Percentiles rank a stretch among this genome's conserved stretches.
Conservation (phyloP, 2,888 invertebrate genomes). For the Priocnemis perturbator region DNA sequence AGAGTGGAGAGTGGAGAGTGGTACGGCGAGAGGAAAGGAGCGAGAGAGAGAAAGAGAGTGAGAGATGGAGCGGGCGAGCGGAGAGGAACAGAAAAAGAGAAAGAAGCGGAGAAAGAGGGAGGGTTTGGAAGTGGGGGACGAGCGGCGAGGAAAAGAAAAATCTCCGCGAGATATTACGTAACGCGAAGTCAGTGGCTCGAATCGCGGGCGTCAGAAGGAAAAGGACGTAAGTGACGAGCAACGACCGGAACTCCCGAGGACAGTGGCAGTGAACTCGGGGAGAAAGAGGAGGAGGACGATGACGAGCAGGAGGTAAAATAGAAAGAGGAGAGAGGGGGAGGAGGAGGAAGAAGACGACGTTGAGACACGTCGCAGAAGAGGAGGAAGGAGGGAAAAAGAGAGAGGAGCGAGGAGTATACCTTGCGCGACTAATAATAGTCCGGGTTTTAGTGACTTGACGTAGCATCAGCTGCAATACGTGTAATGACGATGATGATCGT, state of each 20-base stretch:
- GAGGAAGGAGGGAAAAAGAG: slow-evolving; percentile 11
- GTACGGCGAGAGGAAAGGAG: not conserved
- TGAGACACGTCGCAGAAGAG: slow-evolving; percentile 32
- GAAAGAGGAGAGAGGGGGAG: not conserved
- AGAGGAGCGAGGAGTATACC: slow-evolving; percentile 25
- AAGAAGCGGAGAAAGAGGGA: not conserved
- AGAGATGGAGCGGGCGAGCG: not conserved
- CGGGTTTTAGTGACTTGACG: slow-evolving; percentile 41
- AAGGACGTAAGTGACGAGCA: slow-evolving; percentile 51
- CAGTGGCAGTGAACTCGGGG: slow-evolving; percentile 66
- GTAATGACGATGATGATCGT: slow-evolving; percentile 26
- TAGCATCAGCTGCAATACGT: slow-evolving; percentile 36
- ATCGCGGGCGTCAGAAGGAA: slow-evolving; percentile 19
- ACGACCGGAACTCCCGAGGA: slow-evolving; percentile 63
- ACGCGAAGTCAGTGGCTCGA: slow-evolving; percentile 36
- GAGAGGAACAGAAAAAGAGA: not conserved
- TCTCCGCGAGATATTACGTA: slow-evolving; percentile 45
- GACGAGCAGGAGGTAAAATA: slow-evolving; percentile 3
- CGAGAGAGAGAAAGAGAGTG: slow-evolving; percentile 4
- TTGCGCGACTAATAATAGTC: slow-evolving; percentile 57
- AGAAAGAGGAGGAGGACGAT: slow-evolving; percentile 13
- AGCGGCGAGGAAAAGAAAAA: slow-evolving; percentile 27
- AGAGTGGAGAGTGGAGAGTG: not conserved
- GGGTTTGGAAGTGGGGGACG: not conserved
- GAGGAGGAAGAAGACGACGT: slow-evolving; percentile 18